Conservation (phyloP, 2,888 invertebrate genomes). For the Leptogaster cylindrica region DNA sequence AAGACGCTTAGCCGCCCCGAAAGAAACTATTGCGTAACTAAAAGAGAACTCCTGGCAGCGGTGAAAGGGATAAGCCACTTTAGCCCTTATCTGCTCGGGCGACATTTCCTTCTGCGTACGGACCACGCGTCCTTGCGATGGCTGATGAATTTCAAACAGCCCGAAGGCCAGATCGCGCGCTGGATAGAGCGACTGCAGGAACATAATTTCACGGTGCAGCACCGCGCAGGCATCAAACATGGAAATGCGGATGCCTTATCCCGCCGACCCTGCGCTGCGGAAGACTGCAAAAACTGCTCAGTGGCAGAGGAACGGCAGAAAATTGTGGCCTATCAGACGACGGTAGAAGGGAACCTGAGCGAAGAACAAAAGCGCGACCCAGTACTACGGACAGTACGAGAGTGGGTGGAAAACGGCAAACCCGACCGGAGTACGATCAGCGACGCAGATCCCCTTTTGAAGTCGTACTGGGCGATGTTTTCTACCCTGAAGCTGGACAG, state of each 20-base stretch:
- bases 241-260: slow-evolving; percentile 50
- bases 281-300: slow-evolving; percentile 4
- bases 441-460: not conserved
- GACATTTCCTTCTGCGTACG: slow-evolving; percentile 51
- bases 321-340: not conserved
- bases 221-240: slow-evolving; percentile 48
- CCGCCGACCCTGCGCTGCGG: slow-evolving; percentile 46
- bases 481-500: not conserved
- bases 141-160: slow-evolving; percentile 53
- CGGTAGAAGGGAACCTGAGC: not conserved
- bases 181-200: slow-evolving; percentile 51
- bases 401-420: not conserved
- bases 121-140: slow-evolving; percentile 54
- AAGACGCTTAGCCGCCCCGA: not conserved
- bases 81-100: slow-evolving; percentile 52
- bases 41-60: not conserved
- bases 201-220: slow-evolving; percentile 51
- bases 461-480: slow-evolving; percentile 1
- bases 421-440: not conserved
- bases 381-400: not conserved
- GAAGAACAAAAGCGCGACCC: not conserved
- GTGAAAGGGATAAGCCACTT: slow-evolving; percentile 50
- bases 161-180: slow-evolving; percentile 52
- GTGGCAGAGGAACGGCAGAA: not conserved
- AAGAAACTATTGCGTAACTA: not conserved